Evolutionary conservation across 2,797 vertebrate genomes (phyloP).

Genomic region (Melanotaenia pygmaea): DNA sequence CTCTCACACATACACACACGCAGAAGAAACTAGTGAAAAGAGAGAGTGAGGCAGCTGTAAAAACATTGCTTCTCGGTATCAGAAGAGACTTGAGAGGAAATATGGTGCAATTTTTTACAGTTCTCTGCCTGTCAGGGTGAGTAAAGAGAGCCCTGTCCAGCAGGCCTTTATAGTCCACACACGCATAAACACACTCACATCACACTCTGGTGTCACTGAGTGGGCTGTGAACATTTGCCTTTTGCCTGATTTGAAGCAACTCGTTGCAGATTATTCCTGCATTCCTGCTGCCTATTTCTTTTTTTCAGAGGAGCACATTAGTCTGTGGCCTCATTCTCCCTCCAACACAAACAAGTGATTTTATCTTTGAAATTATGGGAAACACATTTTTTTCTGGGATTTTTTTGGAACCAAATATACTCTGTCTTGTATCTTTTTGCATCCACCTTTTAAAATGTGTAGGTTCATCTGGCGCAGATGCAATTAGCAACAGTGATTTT

Average conservation of each 20-base stretch:
- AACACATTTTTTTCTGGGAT: background rate
- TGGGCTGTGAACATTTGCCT: slow-evolving; percentile 55
- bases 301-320: slow-evolving; percentile 19
- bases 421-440: background rate
- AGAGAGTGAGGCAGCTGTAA: slow-evolving; percentile 65
- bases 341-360: slow-evolving; percentile 46
- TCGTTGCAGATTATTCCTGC: slow-evolving; percentile 29
- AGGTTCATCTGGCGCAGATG: background rate
- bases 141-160: slow-evolving; percentile 62
- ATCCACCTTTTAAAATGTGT: background rate
- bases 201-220: slow-evolving; percentile 44
- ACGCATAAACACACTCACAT: slow-evolving; percentile 32
- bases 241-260: slow-evolving; percentile 54
- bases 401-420: slow-evolving; percentile 17
- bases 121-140: slow-evolving; percentile 64
- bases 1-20: slow-evolving; percentile 24
- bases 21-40: slow-evolving; percentile 36
- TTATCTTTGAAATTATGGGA: slow-evolving; percentile 11
- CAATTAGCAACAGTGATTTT: slow-evolving; percentile 17
- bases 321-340: slow-evolving; percentile 51
- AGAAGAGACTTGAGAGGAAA: slow-evolving; percentile 71
- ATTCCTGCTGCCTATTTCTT: slow-evolving; percentile 2
- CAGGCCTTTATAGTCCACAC: slow-evolving; percentile 59
- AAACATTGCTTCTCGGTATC: slow-evolving; percentile 66
- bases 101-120: slow-evolving; percentile 68